Evolutionary conservation across 1,140 invertebrate genomes (phyloP), one percentile per base, ranked within the genome.

Genomic region (Chironomus tepperi): DNA sequence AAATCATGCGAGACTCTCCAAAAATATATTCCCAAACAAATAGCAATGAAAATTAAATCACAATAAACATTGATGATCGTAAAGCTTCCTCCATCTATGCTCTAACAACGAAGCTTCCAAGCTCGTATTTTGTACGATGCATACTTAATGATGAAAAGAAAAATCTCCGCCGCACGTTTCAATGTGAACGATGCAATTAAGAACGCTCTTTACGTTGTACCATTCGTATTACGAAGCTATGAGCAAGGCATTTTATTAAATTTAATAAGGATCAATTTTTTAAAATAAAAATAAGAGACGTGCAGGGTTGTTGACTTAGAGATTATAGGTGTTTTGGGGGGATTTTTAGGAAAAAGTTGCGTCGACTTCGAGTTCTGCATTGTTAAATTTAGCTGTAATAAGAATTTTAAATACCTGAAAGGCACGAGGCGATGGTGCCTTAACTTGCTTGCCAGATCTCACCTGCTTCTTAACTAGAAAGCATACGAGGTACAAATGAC

Each of bases 31-130:
- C 47, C 24, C 47, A 3, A 57, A 57, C 47, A 57, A 57, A 15
- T 57, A 15, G 47, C n/a, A 15, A 57, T 57, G 47, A 57, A 57
- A 57, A 57, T 57, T 57, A 57, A 57, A 57, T 57, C 12, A 57
- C 47, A 57, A 57, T 57, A 57, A 57, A 57, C 47, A 57, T 57
- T 57, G 47, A 57, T 57, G 47, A 57, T 57, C 47, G 47, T n/a
- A 57, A n/a, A 57, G 47, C 47, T 57, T 12, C 47, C n/a, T 12
- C 47, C n/a, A 57, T n/a, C 12, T 5, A 12, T 57, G 0, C 10
- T 57, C 15, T 57, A 15, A 47, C 15, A 47, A n/a, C 47, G n/a
- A 57, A 12, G n/a, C n/a, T 57, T n/a, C 3, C 9, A 57, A 57
- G 47, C n/a, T 15, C n/a, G 47, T 12, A n/a, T 12, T 57, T 34